Evolutionary conservation across 2,797 vertebrate genomes (phyloP).

Genomic region (Nyctalus aviator): DNA sequence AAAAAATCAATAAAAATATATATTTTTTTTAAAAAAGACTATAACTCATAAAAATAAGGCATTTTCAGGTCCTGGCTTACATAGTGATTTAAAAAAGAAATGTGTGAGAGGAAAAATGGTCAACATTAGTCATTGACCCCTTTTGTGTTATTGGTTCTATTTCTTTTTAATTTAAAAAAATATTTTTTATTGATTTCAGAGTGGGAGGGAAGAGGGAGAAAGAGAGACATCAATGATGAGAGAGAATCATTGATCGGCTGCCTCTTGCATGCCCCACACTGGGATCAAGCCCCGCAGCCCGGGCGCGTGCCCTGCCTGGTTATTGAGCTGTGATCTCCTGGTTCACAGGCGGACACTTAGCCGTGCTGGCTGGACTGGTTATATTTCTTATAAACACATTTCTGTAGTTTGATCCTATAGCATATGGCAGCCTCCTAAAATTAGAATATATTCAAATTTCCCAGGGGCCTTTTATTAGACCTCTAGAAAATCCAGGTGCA

Average conservation of each 20-base stretch:
- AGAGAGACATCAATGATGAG: too few species aligned
- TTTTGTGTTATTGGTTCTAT: constrained; percentile 25
- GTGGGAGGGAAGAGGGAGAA: too few species aligned
- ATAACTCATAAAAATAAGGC: constrained; percentile 38
- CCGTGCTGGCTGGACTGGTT: background rate
- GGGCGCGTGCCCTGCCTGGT: too few species aligned
- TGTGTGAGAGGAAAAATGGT: background rate
- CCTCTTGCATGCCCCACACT: too few species aligned
- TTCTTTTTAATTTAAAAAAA: background rate
- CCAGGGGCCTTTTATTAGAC: constrained; percentile 24
- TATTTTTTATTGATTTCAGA: too few species aligned
- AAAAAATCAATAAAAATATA: too few species aligned
- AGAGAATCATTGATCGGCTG: too few species aligned
- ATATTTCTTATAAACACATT: constrained; percentile 20
- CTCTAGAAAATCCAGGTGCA: constrained; percentile 51
- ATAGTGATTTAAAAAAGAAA: constrained; percentile 46
- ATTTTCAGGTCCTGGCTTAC: constrained; percentile 50
- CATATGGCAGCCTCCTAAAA: constrained; percentile 53
- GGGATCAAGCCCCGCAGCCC: too few species aligned
- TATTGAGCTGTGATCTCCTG: too few species aligned
- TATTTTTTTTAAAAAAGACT: too few species aligned
- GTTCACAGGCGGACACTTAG: too few species aligned
- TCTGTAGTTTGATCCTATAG: background rate
- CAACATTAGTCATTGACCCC: constrained; percentile 11
- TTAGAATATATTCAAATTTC: constrained; percentile 58